These are phyloP conservation scores for Amphiprion clarkii DNA, from an alignment of 2,797 vertebrate species.

Conservation along the genomic window DNA sequence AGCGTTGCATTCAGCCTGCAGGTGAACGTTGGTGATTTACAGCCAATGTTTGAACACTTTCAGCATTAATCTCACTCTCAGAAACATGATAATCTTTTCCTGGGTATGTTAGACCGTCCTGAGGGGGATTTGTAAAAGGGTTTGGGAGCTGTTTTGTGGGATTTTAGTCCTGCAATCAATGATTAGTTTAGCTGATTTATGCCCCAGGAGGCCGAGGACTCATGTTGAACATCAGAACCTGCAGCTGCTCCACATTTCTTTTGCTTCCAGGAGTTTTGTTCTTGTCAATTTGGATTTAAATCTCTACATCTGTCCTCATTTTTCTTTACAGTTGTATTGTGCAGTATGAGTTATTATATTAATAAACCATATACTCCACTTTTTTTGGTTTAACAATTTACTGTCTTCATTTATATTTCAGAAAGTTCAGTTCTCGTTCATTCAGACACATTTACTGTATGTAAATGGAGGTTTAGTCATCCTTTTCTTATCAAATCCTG, in stretches of 20 bases:
- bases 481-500: background rate
- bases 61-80: conserved; percentile 62
- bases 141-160: conserved; percentile 42
- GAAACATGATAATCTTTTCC: conserved; percentile 60
- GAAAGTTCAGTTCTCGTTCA: conserved; percentile 9
- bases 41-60: conserved; percentile 35
- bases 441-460: conserved; percentile 6
- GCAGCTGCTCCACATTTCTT: conserved; percentile 41
- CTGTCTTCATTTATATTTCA: background rate
- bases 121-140: conserved; percentile 35
- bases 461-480: background rate
- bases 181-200: conserved; percentile 58
- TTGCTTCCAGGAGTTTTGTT: conserved; percentile 36
- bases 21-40: conserved; percentile 51
- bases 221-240: conserved; percentile 39
- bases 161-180: conserved; percentile 48
- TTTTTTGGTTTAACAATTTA: conserved; percentile 5
- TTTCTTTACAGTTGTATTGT: background rate
- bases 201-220: conserved; percentile 37
- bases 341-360: conserved; percentile 8
- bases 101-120: conserved; percentile 22
- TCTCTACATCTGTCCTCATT: conserved; percentile 15
- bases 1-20: conserved; percentile 38
- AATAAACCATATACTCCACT: background rate
- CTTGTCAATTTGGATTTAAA: conserved; percentile 41